phyloP scores from a whole-genome alignment of 1,140 invertebrate species.

The Drosophila santomea region DNA sequence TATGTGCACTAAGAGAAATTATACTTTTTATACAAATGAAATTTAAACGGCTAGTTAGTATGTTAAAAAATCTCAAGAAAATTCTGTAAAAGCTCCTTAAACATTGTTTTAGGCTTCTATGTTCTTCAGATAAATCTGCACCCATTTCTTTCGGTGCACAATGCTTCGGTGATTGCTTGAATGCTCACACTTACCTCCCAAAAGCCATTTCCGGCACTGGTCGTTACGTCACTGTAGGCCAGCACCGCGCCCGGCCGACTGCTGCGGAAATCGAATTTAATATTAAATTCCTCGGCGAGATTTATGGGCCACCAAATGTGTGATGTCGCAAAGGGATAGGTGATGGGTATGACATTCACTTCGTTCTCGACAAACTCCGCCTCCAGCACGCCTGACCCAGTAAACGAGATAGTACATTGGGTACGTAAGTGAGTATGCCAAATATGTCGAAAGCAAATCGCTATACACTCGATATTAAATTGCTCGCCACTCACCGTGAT shows the following conservation, averaged over 20 bases:
- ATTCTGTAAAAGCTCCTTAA: no score
- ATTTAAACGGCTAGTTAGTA: no score
- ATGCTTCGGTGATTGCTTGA: slow-evolving; percentile 67
- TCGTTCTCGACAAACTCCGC: slow-evolving; percentile 93
- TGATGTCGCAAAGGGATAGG: slow-evolving; percentile 95
- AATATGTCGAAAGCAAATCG: slow-evolving; percentile 35
- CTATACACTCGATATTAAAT: slow-evolving; percentile 40
- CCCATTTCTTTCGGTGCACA: slow-evolving; percentile 12
- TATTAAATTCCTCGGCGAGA: slow-evolving; percentile 89
- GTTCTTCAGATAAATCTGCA: no score
- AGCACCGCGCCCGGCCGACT: slow-evolving; percentile 92
- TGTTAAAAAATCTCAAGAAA: no score
- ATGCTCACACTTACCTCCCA: slow-evolving; percentile 91
- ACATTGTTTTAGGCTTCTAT: no score
- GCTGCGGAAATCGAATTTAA: slow-evolving; percentile 95
- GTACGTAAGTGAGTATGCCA: slow-evolving; percentile 18
- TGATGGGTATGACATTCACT: slow-evolving; percentile 95
- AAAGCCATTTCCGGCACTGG: slow-evolving; percentile 90
- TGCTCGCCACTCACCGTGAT: slow-evolving; percentile 86
- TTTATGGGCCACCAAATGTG: slow-evolving; percentile 94
- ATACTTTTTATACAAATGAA: no score
- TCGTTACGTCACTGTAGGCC: slow-evolving; percentile 92
- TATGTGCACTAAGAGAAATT: not conserved
- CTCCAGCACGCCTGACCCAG: slow-evolving; percentile 88
- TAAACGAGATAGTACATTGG: slow-evolving; percentile 46